A percentile compares a stretch with the other conserved stretches of the same genome.
Conservation (phyloP, 2,113 vertebrate genomes). For the Sander vitreus region DNA sequence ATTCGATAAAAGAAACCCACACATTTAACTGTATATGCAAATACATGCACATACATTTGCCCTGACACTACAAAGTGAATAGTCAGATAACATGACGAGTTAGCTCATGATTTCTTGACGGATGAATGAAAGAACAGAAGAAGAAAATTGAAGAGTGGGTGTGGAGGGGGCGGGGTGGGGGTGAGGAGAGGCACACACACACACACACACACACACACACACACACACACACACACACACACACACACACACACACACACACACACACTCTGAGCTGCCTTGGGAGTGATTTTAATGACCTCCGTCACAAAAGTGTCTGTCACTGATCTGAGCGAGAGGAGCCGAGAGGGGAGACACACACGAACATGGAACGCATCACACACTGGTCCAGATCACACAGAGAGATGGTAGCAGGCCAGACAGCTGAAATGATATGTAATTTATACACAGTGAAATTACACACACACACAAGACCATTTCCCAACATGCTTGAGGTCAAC, state of each 20-base stretch:
- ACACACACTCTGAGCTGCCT: conserved; percentile 77
- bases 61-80: conserved; percentile 6
- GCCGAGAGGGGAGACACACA: conserved; percentile 35
- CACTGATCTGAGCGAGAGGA: conserved; percentile 78
- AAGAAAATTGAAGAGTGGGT: conserved; percentile 73
- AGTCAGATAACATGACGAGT: conserved; percentile 27
- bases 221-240: conserved; percentile 14
- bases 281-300: conserved; percentile 89
- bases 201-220: conserved; percentile 13
- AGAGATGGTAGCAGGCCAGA: conserved; percentile 39
- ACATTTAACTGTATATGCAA: conserved; percentile 29
- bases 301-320: conserved; percentile 82
- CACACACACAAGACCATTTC: conserved; percentile 22
- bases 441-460: conserved; percentile 40
- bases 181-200: conserved; percentile 26
- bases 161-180: conserved; percentile 42
- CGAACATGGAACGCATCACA: conserved; percentile 33
- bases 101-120: conserved; percentile 49
- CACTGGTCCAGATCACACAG: conserved; percentile 23
- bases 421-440: conserved; percentile 21
- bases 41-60: conserved; percentile 44
- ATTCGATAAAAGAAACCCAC: conserved; percentile 9
- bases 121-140: conserved; percentile 80
- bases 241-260: conserved; percentile 9
- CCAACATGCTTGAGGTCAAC: conserved; percentile 81